Conservation (phyloP, 2,888 invertebrate genomes). For the Caenorhabditis sulstoni region DNA sequence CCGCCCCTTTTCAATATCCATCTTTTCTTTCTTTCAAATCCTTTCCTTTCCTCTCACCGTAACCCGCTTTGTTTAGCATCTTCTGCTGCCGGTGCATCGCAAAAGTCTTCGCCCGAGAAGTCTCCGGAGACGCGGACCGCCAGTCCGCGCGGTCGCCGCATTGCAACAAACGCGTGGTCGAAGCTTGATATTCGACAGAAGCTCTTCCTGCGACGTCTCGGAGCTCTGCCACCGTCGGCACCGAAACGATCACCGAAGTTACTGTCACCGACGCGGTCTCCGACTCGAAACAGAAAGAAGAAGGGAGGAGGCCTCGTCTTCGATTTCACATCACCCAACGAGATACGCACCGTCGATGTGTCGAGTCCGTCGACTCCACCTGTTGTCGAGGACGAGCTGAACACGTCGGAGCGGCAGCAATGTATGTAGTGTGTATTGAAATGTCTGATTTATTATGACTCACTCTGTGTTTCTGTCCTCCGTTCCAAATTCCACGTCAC, state of each 20-base stretch:
- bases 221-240: constrained; percentile 43
- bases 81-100: background rate
- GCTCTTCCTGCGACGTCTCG: constrained; percentile 51
- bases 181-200: constrained; percentile 49
- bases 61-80: constrained; percentile 25
- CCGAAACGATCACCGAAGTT: constrained; percentile 6
- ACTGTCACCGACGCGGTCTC: constrained; percentile 16
- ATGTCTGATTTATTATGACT: background rate
- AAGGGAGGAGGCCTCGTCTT: constrained; percentile 2
- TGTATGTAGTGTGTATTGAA: constrained; percentile 37
- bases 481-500: too few relatives aligned
- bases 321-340: constrained; percentile 26
- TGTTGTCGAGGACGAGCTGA: constrained; percentile 5
- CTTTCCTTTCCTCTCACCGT: constrained; percentile 1
- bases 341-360: background rate
- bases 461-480: too few relatives aligned
- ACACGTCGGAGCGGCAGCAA: constrained; percentile 21
- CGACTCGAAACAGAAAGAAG: constrained; percentile 1
- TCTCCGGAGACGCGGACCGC: constrained; percentile 2
- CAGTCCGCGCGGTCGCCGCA: constrained; percentile 45
- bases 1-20: background rate
- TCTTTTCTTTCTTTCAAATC: background rate
- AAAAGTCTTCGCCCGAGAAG: background rate
- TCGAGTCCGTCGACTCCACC: background rate
- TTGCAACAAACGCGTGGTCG: constrained; percentile 42